Evolutionary conservation across 2,113 vertebrate species (phyloP).

Genomic region (Brachyistius frenatus): DNA sequence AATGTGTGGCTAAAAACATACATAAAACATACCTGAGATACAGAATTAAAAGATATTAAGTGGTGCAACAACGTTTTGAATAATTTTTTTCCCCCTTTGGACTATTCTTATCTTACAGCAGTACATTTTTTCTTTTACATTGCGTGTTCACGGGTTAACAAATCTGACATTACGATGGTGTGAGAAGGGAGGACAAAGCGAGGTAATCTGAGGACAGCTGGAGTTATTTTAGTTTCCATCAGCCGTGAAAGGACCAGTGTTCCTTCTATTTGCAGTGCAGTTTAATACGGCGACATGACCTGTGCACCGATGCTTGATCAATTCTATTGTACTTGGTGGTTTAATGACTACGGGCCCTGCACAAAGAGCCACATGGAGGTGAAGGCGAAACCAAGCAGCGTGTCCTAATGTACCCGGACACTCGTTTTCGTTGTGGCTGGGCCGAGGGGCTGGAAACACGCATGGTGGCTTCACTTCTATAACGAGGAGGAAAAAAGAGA

Average conservation of each 20-base stretch:
- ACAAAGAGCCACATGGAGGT: constrained; percentile 16
- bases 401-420: constrained; percentile 23
- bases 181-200: not conserved
- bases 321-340: constrained; percentile 36
- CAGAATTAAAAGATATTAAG: no score
- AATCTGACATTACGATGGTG: not conserved
- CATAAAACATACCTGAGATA: no score
- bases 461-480: not conserved
- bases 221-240: constrained; percentile 35
- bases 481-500: not conserved
- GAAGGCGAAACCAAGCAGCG: constrained; percentile 27
- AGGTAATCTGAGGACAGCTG: constrained; percentile 30
- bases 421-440: constrained; percentile 10
- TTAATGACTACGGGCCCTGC: constrained; percentile 49
- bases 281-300: constrained; percentile 45
- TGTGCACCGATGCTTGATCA: constrained; percentile 45
- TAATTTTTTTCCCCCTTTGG: no score
- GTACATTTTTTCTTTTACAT: no score
- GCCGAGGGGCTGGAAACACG: constrained; percentile 1
- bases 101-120: no score
- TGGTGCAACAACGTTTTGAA: not conserved
- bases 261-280: constrained; percentile 10
- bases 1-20: no score
- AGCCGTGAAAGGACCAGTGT: constrained; percentile 1
- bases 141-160: not conserved